Evolutionary conservation across 2,888 invertebrate species (phyloP).

Genomic region (Ormyrus nitidulus): DNA sequence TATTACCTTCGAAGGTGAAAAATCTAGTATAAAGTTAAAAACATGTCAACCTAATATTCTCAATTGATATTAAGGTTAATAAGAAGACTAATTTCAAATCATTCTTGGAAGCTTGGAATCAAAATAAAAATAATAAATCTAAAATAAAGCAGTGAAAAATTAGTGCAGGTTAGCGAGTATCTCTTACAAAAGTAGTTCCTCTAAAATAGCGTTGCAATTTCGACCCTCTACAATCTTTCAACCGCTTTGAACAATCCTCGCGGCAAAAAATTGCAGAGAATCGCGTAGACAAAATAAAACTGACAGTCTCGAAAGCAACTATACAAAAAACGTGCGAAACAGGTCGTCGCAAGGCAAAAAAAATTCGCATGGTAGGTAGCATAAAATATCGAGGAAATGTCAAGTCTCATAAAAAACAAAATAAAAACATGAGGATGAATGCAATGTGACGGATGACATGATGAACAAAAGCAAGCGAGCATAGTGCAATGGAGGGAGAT

Average conservation of each 20-base stretch:
- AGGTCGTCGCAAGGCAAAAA: slow-evolving; percentile 40
- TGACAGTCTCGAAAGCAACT: slow-evolving; percentile 21
- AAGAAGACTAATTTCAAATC: not conserved
- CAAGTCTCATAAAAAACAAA: slow-evolving; percentile 34
- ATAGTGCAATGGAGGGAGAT: slow-evolving; percentile 37
- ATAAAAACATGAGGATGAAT: slow-evolving; percentile 34
- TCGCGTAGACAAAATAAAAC: slow-evolving; percentile 24
- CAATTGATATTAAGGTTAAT: not conserved
- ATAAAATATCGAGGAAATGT: slow-evolving; percentile 22
- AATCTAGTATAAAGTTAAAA: not conserved
- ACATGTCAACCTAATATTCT: no score
- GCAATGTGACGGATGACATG: slow-evolving; percentile 49
- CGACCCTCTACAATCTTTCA: slow-evolving; percentile 11
- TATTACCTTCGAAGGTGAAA: not conserved
- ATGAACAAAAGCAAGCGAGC: slow-evolving; percentile 56
- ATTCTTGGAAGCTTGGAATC: slow-evolving; percentile 3
- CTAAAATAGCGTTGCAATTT: slow-evolving; percentile 19
- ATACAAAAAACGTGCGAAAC: slow-evolving; percentile 49
- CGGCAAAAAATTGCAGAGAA: slow-evolving; percentile 15
- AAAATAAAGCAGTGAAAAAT: slow-evolving; percentile 11
- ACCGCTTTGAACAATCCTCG: not conserved
- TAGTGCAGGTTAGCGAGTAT: slow-evolving; percentile 23
- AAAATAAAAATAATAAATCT: slow-evolving; percentile 11
- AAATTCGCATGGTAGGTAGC: slow-evolving; percentile 36
- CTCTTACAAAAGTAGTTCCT: slow-evolving; percentile 25